Evolutionary conservation across 2,888 invertebrate species (phyloP).

Genomic region (Heteromurus nitidus): DNA sequence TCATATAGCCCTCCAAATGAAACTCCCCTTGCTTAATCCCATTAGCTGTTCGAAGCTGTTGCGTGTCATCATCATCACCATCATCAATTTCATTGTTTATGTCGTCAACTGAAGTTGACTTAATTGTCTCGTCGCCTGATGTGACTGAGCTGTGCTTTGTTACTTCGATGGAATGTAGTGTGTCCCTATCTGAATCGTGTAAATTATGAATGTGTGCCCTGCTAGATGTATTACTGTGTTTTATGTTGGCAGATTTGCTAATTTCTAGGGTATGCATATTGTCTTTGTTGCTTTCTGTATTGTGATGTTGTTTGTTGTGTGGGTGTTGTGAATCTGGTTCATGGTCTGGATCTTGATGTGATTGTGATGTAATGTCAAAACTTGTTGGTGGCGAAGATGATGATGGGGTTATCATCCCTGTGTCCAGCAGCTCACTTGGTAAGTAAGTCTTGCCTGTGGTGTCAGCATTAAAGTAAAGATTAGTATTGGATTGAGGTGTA

Average conservation of each 20-base stretch:
- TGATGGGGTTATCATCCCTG: neutral
- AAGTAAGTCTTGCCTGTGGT: neutral
- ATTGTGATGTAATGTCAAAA: conserved; percentile 12
- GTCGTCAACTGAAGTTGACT: conserved; percentile 17
- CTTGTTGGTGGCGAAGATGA: conserved; percentile 3
- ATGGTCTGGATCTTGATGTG: conserved; percentile 21
- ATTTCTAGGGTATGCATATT: too few species aligned
- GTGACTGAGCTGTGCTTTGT: conserved; percentile 1
- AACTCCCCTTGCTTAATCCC: conserved; percentile 58
- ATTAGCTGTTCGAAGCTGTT: conserved; percentile 46
- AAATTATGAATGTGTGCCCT: neutral
- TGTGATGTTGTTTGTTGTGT: neutral
- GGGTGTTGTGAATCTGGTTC: neutral
- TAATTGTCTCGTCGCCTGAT: conserved; percentile 37
- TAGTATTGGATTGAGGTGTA: conserved; percentile 29
- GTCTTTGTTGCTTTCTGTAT: neutral
- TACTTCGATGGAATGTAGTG: neutral
- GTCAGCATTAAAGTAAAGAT: conserved; percentile 20
- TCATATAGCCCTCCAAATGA: conserved; percentile 50
- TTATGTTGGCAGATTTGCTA: too few species aligned
- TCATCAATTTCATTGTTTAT: conserved; percentile 47
- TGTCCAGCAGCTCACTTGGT: conserved; percentile 1
- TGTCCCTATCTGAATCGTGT: neutral
- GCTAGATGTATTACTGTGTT: neutral
- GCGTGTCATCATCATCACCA: too few species aligned